Evolutionary conservation across 2,888 invertebrate species (phyloP), one percentile per base, ranked within the genome.

Genomic region (Leucophora obtusa): DNA sequence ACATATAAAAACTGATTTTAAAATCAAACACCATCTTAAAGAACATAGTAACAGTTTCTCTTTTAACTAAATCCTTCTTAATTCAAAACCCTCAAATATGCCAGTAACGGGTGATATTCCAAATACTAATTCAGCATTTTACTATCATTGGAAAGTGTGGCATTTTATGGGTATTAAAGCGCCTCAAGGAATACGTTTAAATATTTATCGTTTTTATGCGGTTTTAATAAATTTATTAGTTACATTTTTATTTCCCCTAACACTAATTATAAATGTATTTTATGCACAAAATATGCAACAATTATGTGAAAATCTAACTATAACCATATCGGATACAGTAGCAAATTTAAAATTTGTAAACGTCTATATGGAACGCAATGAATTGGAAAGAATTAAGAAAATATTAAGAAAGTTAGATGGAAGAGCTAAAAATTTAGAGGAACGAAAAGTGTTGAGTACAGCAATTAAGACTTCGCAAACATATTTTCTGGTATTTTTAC

Each of bases 61-160:
- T 47, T n/a, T n/a, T 3, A n/a, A n/a, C n/a, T n/a, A n/a, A n/a
- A n/a, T n/a, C n/a, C n/a, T n/a, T n/a, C n/a, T n/a, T n/a, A n/a
- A n/a, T n/a, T n/a, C n/a, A 47, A 47, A 6, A n/a, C 11, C n/a
- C n/a, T 47, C 14, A 47, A 21, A 51, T 2, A 76, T 76, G 70
- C 2, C 38, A 18, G 1, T 47, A 11, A 4, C 10, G n/a, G 5
- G 0, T 9, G 14, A 14, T 24, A 18, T 28, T 5, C 51, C 43
- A 18, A 78, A 86, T 53, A 86, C 86, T 0, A 86, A 88, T 47
- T 69, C 68, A 10, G 88, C 86, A 0, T 85, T 89, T n/a, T 77
- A 79, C 1, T 87, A 88, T 71, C 89, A 89, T 51, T 89, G 88
- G 88, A 76, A 80, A 7, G 86, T 88, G 0, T 89, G 89, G 89